Evolutionary conservation across 2,888 invertebrate species (phyloP), one percentile per base, ranked within the genome.

Genomic region (Amblyjoppa fuscipennis): DNA sequence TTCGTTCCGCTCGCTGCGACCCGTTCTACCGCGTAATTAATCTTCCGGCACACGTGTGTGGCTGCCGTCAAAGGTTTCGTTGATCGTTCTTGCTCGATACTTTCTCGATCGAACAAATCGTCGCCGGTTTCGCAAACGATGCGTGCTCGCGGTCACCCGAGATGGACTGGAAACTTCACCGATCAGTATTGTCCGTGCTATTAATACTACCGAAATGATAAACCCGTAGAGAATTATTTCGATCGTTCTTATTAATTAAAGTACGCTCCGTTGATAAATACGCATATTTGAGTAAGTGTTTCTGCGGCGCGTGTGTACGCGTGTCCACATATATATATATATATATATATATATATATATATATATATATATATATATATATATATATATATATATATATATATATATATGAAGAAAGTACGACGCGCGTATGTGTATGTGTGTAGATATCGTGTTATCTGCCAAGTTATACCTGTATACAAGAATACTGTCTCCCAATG

Each of bases 401-500:
- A 51, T 34, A 3, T 56, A 11, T 25, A 53, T 31, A 61, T 3
- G 49, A 9, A 38, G 76, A 20, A 31, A 73, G 31, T 38, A 59
- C 45, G 41, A 79, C 76, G 74, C 80, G 82, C 41, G 61, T 66
- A 56, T 68, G 45, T 84, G 79, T 83, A 9, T 74, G 53, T 76
- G 28, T 80, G 70, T 71, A 84, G 86, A 86, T 86, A 86, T 45
- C 78, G 73, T 84, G 81, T 88, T 86, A 87, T 83, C 87, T 86
- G 88, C 88, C 85, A 87, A 84, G 78, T 87, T 74, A 87, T 75
- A 74, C 74, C 78, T 85, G 84, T 85, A 81, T 84, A 75, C 61
- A 51, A 70, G 69, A 38, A 59, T 16, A 64, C 51, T 49, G 61
- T 56, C 64, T 66, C 51, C 69, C 61, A 71, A 38, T 77, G 66